These are phyloP conservation scores for Armadillidium nasatum DNA, from an alignment of 1,140 invertebrate genomes.

Conservation along the genomic window DNA sequence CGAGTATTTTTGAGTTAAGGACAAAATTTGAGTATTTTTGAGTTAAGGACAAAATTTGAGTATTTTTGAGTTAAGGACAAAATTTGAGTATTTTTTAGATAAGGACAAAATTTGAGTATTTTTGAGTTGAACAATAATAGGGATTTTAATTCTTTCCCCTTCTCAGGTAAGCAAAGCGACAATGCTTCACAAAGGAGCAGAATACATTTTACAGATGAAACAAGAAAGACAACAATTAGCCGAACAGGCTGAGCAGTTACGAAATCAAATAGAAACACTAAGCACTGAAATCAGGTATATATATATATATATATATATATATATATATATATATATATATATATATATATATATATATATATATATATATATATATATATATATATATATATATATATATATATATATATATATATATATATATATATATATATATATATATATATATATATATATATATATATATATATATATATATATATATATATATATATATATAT, in stretches of 20 bases:
- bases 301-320: conserved; percentile 7
- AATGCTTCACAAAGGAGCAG: conserved; percentile 93
- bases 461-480: conserved; percentile 6
- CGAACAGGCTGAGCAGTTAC: conserved; percentile 57
- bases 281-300: conserved; percentile 81
- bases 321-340: conserved; percentile 13
- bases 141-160: background rate
- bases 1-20: no score
- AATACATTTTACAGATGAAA: conserved; percentile 87
- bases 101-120: no score
- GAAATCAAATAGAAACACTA: conserved; percentile 80
- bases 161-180: conserved; percentile 72
- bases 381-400: conserved; percentile 20
- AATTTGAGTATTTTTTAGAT: no score
- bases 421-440: conserved; percentile 16
- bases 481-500: conserved; percentile 11
- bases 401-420: background rate
- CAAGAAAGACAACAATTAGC: conserved; percentile 77
- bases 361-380: conserved; percentile 19
- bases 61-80: no score
- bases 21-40: no score
- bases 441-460: conserved; percentile 1
- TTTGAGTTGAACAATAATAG: background rate
- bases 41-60: no score
- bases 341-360: conserved; percentile 10